Percentiles rank a stretch among this genome's conserved stretches.
Conservation (phyloP, 2,113 vertebrate species). For the human region GRCh38 chr15:73573501-73574000, state of each 20-base stretch:
- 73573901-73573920: background rate
- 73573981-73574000: background rate
- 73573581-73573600: background rate
- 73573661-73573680: slow-evolving; percentile 85
- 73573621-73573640: background rate
- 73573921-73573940: slow-evolving; percentile 1
- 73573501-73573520: background rate
- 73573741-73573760: slow-evolving; percentile 98
- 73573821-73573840: background rate
- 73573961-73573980: background rate
- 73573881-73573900: background rate
- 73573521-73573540: background rate
- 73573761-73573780: slow-evolving; percentile 96
- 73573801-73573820: background rate
- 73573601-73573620: accelerated
- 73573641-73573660: slow-evolving; percentile 77
- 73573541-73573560: background rate
- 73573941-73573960: background rate
- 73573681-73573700: slow-evolving; percentile 95
- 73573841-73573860: background rate
- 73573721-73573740: slow-evolving; percentile 95
- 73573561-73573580: background rate
- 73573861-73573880: background rate
- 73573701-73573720: slow-evolving; percentile 95
- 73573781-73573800: slow-evolving; percentile 92